Evolutionary conservation across 92 coral and sea anemone genomes (phyloP).

Genomic region (Ricordea florida): DNA sequence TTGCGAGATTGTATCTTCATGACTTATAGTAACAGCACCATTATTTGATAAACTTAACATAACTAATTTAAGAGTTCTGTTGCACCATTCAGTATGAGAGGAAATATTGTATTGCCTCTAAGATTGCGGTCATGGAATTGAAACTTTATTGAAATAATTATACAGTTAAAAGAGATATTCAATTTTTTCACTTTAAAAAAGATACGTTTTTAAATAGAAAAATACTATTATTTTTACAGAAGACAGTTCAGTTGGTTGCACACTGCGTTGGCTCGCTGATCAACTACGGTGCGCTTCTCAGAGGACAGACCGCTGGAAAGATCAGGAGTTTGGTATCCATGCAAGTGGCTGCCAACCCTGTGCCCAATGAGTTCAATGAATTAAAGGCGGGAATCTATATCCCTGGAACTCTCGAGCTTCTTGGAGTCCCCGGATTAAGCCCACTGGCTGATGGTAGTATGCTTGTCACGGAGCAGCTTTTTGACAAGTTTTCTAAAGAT

Average conservation of each 20-base stretch:
- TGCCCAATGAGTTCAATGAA: slow-evolving; percentile 18
- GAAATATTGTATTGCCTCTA: no score
- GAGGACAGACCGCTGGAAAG: slow-evolving; percentile 47
- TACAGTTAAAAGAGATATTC: no score
- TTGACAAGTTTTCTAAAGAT: slow-evolving; percentile 9
- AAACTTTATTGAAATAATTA: not conserved
- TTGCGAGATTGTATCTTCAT: no score
- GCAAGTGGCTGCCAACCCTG: slow-evolving; percentile 43
- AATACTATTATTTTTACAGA: not conserved
- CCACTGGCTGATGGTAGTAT: slow-evolving; percentile 39
- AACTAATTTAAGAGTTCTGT: no score
- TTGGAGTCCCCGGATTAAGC: slow-evolving; percentile 45
- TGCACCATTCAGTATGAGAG: no score
- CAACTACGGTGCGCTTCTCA: slow-evolving; percentile 22
- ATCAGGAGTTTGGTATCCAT: slow-evolving; percentile 44
- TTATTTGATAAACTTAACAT: no score
- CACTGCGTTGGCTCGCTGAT: slow-evolving; percentile 56
- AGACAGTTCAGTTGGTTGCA: slow-evolving; percentile 37
- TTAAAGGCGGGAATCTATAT: slow-evolving; percentile 29
- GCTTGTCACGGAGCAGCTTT: slow-evolving; percentile 6
- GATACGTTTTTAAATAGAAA: not conserved
- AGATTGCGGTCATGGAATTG: no score
- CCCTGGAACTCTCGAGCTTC: slow-evolving; percentile 20
- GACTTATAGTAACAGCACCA: no score
- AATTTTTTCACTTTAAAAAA: not conserved